These are phyloP conservation scores for Sapayoa aenigma DNA, from an alignment of 2,113 vertebrate genomes.

Conservation along the genomic window DNA sequence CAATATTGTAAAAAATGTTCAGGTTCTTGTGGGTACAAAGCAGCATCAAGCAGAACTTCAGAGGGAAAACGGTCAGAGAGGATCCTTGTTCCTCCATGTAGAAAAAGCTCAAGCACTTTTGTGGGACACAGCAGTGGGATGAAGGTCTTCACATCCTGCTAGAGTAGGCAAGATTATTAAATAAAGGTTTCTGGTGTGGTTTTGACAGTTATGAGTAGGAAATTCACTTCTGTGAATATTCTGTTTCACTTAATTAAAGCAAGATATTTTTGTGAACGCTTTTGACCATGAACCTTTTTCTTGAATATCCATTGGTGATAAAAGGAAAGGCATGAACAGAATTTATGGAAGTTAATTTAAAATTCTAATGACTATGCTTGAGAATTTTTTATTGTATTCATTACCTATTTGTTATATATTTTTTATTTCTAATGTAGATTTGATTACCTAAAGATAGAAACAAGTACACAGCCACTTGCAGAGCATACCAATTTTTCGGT, in stretches of 20 bases:
- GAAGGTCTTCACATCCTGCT: neutral
- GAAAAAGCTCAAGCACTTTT: neutral
- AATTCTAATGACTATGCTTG: neutral
- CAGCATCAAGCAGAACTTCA: neutral
- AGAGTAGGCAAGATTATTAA: neutral
- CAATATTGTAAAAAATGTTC: neutral
- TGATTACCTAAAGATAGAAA: neutral
- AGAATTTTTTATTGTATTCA: neutral
- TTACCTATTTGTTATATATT: neutral
- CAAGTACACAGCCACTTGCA: neutral
- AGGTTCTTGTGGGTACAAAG: neutral
- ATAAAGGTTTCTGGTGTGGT: neutral
- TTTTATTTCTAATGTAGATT: neutral
- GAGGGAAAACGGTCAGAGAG: neutral
- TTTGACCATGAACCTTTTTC: neutral
- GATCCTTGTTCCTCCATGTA: neutral
- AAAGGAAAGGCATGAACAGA: neutral
- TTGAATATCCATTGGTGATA: constrained; percentile 16
- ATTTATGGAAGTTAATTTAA: constrained; percentile 4
- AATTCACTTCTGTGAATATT: neutral
- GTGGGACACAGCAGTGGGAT: neutral
- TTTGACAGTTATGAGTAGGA: neutral
- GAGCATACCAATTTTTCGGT: neutral
- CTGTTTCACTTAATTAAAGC: neutral
- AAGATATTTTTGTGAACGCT: neutral